Conservation (phyloP, 30 jellyfish, hydroid and myxozoan genomes). For the Hydra vulgaris region DNA sequence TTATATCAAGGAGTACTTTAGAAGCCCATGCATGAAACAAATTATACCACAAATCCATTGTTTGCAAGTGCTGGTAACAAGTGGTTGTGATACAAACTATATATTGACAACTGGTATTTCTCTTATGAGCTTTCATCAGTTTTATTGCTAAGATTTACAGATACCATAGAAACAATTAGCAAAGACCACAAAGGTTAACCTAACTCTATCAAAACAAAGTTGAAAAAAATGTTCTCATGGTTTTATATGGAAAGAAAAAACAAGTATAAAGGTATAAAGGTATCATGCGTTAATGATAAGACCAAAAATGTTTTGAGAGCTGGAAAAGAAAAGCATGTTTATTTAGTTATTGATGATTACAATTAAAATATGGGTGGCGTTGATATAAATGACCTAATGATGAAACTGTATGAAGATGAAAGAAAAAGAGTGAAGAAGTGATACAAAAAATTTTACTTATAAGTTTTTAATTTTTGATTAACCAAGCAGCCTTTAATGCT, state of each 20-base stretch:
- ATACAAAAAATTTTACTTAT: neutral
- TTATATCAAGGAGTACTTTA: too few species aligned
- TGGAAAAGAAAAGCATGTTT: neutral
- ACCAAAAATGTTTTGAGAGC: slow-evolving; percentile 2
- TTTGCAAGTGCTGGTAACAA: slow-evolving; percentile 1
- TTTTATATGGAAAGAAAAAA: slow-evolving; percentile 1
- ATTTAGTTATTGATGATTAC: neutral
- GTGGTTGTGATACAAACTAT: slow-evolving; percentile 10
- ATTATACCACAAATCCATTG: too few species aligned
- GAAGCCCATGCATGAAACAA: too few species aligned
- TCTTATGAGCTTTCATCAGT: slow-evolving; percentile 1
- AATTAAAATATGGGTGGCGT: neutral
- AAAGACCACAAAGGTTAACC: neutral
- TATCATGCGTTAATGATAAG: neutral
- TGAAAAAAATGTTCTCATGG: neutral
- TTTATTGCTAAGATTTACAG: slow-evolving; percentile 6
- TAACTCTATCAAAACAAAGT: neutral
- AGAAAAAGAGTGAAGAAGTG: slow-evolving; percentile 6
- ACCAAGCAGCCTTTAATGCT: slow-evolving; percentile 8
- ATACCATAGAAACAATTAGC: neutral
- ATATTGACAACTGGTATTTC: slow-evolving; percentile 4
- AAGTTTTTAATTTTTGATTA: neutral
- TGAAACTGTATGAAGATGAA: neutral
- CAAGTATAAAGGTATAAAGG: neutral
- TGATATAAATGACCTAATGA: slow-evolving; percentile 2